Base-by-base conservation (phyloP, 2,888 invertebrate species). In the Nesidiocoris tenuis region DNA sequence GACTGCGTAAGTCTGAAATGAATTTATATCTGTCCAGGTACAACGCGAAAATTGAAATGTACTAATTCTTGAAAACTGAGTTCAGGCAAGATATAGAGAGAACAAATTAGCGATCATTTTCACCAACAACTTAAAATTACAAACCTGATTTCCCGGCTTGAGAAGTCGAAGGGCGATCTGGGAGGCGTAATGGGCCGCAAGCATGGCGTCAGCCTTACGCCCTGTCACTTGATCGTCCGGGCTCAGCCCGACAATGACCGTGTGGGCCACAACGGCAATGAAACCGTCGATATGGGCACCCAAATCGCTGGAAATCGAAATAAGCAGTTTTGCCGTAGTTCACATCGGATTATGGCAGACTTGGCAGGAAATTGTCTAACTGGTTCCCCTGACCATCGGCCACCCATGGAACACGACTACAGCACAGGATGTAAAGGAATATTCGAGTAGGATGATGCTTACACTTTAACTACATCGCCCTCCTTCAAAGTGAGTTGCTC, bases 271-370 rank as follows among this genome's bases (percentile, higher is more conserved):
- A 68, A 98, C 97, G 67, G 98, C 98, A 82, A 98, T 96, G 83
- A 96, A 98, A 55, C 99, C 99, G 88, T 99, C 99, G 82, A 99
- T 92, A 83, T 99, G 98, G 78, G 96, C 96, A 80, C 99, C 99
- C 83, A 99, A 87, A 86, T 99, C 98, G 84, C 95, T 95, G 82
- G 39, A 87, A 85, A 18, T n/a, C n/a, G 22, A 80, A 67, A 57
- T 5, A 59, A 1, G 21, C 19, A 64, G 3, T 70, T 18, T 23
- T 65, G n/a, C n/a, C n/a, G n/a, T n/a, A n/a, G n/a, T n/a, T n/a
- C n/a, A n/a, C n/a, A n/a, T n/a, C n/a, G n/a, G n/a, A n/a, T n/a
- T n/a, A n/a, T n/a, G n/a, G n/a, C n/a, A n/a, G n/a, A n/a, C n/a
- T n/a, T n/a, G n/a, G n/a, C n/a, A n/a, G n/a, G n/a, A n/a, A n/a